Base-by-base conservation (phyloP, 2,888 invertebrate genomes). In the Nysson spinosus region DNA sequence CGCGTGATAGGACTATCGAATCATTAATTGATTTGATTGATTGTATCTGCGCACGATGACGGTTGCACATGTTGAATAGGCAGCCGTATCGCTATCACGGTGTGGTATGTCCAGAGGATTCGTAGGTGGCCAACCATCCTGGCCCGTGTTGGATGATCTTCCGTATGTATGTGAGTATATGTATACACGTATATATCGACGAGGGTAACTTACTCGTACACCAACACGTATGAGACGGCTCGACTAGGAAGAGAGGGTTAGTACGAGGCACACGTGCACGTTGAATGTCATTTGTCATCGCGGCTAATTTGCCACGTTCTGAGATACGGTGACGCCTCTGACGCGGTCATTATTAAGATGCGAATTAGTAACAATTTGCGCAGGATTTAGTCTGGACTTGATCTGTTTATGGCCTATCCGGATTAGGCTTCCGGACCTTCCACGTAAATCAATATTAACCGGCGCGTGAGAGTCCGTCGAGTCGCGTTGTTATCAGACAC, bases 321-420 rank as follows among this genome's bases (percentile, higher is more conserved):
- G 86, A 87, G 87, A 87, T 86, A 87, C 84, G 86, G 84, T 84
- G 86, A 85, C 85, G 86, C 84, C 83, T 84, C 85, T 86, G 86
- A 86, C 87, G 85, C 81, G 85, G 82, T 84, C 85, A 84, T 87
- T 87, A 87, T 87, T 87, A 87, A 87, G 87, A 87, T 86, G 85
- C 86, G 86, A 87, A 87, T 87, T 87, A 86, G 85, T 87, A 87
- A 87, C 87, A 87, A 87, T 87, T 87, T 86, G 87, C 84, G 83
- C 85, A 78, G 85, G 85, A 85, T 86, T 85, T 83, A 82, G 82
- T 81, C 84, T 84, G 85, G 75, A 81, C 81, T 80, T 86, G 86
- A 87, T 85, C 86, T 86, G 86, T 87, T 87, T 87, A 87, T 85
- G 85, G 81, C 85, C 83, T 73, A 75, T 74, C 73, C 79, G 84